Evolutionary conservation across 2,113 vertebrate species (phyloP), one percentile per base, ranked within the genome.

Genomic region (Apteryx mantelli): DNA sequence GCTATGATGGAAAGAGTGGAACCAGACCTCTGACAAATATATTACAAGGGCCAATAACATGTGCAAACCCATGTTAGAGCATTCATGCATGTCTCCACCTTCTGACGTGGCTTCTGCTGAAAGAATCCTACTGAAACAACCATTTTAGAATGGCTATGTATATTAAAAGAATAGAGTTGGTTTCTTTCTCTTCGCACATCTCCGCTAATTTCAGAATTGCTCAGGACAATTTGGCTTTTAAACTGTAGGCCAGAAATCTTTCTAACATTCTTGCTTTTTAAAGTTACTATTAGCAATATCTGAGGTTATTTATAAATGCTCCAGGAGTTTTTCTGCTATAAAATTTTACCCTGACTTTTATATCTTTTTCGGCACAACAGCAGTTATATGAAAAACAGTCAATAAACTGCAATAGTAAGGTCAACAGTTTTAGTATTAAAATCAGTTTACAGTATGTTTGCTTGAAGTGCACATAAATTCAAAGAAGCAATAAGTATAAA

Each of bases 401-500:
- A 97, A 94, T 95, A 97, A 95, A 83, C n/a, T 90, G 68, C 16
- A 91, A 60, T 87, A 88, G 52, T 81, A 75, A 97, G 97, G 97
- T 98, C 95, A 97, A 96, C 34, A 86, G 76, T 97, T 96, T 95
- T 95, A 96, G 82, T 88, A 98, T 97, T 98, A 98, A 98, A 98
- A 98, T 97, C 96, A 95, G 97, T 97, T 98, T 98, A 96, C 87
- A 96, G 94, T 97, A 93, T 96, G 88, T 97, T 99, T 98, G 98
- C 98, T 99, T 98, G 98, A 98, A 98, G 98, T 99, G 98, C 98
- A 98, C 98, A 98, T 99, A 98, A 99, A 99, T 99, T 99, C 98
- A 99, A 98, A 98, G 98, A 98, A 96, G 98, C 98, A 98, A 98
- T 97, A 98, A 98, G 97, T 99, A 98, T 99, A 99, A 99, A 99